Conservation (phyloP, 2,888 invertebrate genomes). For the Schizotus pectinicornis region DNA sequence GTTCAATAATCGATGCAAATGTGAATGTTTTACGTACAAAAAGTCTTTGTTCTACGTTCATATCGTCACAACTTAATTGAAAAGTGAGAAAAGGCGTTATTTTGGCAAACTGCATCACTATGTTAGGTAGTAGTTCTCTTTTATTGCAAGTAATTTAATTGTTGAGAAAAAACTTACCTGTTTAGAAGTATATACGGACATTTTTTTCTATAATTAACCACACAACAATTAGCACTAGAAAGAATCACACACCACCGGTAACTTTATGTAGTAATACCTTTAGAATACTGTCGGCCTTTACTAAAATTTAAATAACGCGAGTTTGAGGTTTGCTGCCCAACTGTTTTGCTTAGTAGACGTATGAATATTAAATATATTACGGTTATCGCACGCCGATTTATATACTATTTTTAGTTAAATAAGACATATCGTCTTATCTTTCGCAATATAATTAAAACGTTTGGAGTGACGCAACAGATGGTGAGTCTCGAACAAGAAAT, state of each 20-base stretch:
- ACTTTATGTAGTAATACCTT: slow-evolving; percentile 17
- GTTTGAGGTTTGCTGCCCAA: slow-evolving; percentile 18
- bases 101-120: too few species aligned
- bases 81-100: background rate
- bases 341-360: slow-evolving; percentile 17
- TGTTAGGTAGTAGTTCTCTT: background rate
- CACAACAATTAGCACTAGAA: slow-evolving; percentile 7
- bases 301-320: slow-evolving; percentile 13
- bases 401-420: slow-evolving; percentile 30
- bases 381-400: slow-evolving; percentile 28
- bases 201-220: slow-evolving; percentile 9
- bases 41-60: too few species aligned
- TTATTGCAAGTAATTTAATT: background rate
- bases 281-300: slow-evolving; percentile 17
- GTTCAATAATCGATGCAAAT: background rate
- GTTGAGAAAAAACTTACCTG: slow-evolving; percentile 18
- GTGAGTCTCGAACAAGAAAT: slow-evolving; percentile 21
- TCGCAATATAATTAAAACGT: slow-evolving; percentile 27
- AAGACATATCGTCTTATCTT: slow-evolving; percentile 27
- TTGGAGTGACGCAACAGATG: slow-evolving; percentile 26
- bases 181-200: slow-evolving; percentile 28
- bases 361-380: slow-evolving; percentile 30
- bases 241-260: slow-evolving; percentile 4
- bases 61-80: background rate
- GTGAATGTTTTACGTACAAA: too few species aligned